Evolutionary conservation across 2,113 vertebrate species (phyloP), one percentile per base, ranked within the genome.

Genomic region (Zosterops borbonicus): DNA sequence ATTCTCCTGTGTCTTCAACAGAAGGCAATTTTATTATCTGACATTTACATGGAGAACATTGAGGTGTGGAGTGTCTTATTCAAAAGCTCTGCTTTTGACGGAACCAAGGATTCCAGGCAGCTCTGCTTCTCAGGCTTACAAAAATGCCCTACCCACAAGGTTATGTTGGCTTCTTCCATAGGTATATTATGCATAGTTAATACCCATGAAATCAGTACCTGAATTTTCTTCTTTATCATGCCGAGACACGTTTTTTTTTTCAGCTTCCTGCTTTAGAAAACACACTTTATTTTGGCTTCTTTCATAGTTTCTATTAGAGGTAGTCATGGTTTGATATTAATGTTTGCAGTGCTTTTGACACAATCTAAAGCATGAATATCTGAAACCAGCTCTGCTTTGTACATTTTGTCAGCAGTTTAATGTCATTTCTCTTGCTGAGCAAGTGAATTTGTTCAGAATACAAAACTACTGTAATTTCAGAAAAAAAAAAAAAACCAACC

Each of bases 311-410:
- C 73, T 90, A 47, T 94, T 95, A 96, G 76, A 89, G 64, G 62
- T 83, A 97, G 91, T 94, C 96, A 96, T 83, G 93, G 93, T 87
- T 94, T 96, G 85, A 87, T 96, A 90, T 95, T 93, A 93, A 87
- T 87, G 64, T 82, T 83, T 95, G 85, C 90, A 87, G 76, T 50
- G 75, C 87, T 89, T 97, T 93, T 95, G 88, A 89, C 92, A 93
- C 88, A 90, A 64, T 91, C 58, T 82, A 77, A 94, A n/a, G 70
- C 52, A 85, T 55, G 89, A 94, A 92, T 93, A 91, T 94, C 83
- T 92, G 81, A 89, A 92, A 94, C 70, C 35, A 85, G 46, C 81
- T 87, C 59, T 80, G 84, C 89, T 91, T 95, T 93, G 81, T 91
- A 18, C 78, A 75, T 90, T 83, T 91, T 95, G 91, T 88, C 70